Base-by-base conservation (phyloP, 2,113 vertebrate species). In the Barbus barbus region DNA sequence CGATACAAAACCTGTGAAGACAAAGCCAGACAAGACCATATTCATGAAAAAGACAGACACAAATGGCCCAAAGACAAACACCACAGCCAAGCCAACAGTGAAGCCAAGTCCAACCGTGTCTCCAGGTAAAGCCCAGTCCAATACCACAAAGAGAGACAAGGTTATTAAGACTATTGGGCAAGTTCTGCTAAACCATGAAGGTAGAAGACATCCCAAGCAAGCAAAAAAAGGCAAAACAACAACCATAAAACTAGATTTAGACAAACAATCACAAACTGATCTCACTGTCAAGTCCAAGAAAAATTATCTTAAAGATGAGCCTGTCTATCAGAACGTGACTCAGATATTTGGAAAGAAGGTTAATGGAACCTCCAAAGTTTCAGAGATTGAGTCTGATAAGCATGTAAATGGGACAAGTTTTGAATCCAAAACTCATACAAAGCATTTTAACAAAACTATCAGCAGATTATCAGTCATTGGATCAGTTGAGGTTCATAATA, bases 231-330 rank as follows among this genome's bases (percentile, higher is more conserved):
- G 84, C 24, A 91, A 90, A 87, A 87, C 86, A 28, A 72, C 60
- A 78, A 58, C 89, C 26, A 91, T 84, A 82, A 92, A 90, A 33
- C 14, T 75, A 1, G 74, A 61, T 84, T 75, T 90, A 26, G 81
- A 82, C 33, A 65, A 61, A n/a, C 78, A 12, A 65, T 12, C 44
- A 58, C 71, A 90, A 86, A 69, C 67, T n/a, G 86, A 89, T 6
- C 0, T 84, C 31, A 9, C 5, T n/a, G 69, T 65, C 53, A 56
- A 8, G 20, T 56, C 20, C 18, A 90, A 91, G 76, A 71, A 88
- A 46, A 76, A 86, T 53, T 87, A 91, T 24, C 86, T 89, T 38
- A 93, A 92, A 91, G 94, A 93, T n/a, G 85, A 93, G 38, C 90
- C 92, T 84, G 85, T 83, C 12, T 44, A 86, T 26, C 75, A 41